Evolutionary conservation across 2,113 vertebrate species (phyloP).

Genomic region (Brachypodius melanocephalos): DNA sequence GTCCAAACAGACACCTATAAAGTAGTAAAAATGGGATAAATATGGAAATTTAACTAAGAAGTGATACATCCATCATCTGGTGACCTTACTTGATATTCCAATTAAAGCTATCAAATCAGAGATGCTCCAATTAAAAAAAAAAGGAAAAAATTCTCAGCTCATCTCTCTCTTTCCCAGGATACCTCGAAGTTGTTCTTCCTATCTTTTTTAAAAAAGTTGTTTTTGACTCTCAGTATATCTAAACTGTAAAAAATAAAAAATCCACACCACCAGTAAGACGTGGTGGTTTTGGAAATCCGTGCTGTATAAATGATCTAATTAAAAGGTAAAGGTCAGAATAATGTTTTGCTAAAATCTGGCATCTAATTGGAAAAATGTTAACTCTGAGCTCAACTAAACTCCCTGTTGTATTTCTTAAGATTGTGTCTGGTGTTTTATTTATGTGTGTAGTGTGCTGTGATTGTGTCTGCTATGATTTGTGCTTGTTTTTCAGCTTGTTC

Average conservation of each 20-base stretch:
- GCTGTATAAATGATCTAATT: background rate
- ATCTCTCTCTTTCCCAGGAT: background rate
- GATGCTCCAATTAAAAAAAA: background rate
- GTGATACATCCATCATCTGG: background rate
- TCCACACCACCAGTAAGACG: background rate
- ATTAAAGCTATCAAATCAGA: background rate
- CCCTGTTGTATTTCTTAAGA: conserved; percentile 15
- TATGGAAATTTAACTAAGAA: background rate
- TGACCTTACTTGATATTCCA: background rate
- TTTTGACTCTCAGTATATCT: background rate
- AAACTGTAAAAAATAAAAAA: background rate
- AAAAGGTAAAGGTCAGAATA: conserved; percentile 13
- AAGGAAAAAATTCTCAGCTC: background rate
- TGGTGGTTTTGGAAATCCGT: background rate
- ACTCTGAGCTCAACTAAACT: background rate
- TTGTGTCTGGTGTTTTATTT: conserved; percentile 37
- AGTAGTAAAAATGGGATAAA: background rate
- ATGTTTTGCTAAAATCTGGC: background rate
- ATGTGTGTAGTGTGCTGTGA: background rate
- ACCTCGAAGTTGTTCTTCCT: background rate
- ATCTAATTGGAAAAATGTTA: background rate
- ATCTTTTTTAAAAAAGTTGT: background rate
- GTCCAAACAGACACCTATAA: background rate
- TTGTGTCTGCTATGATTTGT: conserved; percentile 29
- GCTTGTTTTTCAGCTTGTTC: conserved; percentile 43